A percentile compares a stretch with the other conserved stretches of the same genome.
phyloP scores from a whole-genome alignment of 2,888 invertebrate genomes.

The Macropis europaea region DNA sequence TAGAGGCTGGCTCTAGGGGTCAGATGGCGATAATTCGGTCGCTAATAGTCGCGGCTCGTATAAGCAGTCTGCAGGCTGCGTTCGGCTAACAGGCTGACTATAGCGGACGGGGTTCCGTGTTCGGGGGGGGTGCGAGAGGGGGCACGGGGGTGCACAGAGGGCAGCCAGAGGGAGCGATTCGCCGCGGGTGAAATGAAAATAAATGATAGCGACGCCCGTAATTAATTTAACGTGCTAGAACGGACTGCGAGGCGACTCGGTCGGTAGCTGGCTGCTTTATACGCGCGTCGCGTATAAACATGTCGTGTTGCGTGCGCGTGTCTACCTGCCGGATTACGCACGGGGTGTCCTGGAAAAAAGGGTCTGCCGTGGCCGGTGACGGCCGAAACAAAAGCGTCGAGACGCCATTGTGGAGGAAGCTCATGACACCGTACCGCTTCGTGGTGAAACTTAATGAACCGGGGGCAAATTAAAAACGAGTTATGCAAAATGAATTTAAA shows the following conservation, averaged over 20 bases:
- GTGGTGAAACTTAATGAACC: too few relatives aligned
- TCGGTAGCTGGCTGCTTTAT: conserved; percentile 69
- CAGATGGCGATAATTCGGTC: conserved; percentile 64
- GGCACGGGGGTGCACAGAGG: background rate
- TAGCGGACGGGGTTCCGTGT: background rate
- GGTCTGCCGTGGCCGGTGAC: background rate
- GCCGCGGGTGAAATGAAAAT: conserved; percentile 77
- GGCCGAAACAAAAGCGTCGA: background rate
- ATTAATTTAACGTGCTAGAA: conserved; percentile 76
- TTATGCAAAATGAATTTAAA: too few relatives aligned
- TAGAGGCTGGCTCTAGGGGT: conserved; percentile 50
- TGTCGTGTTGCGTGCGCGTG: conserved; percentile 30
- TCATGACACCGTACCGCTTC: too few relatives aligned
- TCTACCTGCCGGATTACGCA: conserved; percentile 41
- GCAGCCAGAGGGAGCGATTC: conserved; percentile 54
- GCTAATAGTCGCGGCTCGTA: conserved; percentile 58
- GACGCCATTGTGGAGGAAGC: too few relatives aligned
- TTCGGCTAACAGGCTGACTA: conserved; percentile 41
- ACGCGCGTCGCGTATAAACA: conserved; percentile 60
- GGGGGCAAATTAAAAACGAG: too few relatives aligned
- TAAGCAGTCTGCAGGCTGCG: conserved; percentile 51
- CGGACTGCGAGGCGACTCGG: conserved; percentile 65
- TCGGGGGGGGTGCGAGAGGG: background rate
- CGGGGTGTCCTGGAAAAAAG: conserved; percentile 12
- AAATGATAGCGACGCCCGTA: conserved; percentile 76